Evolutionary conservation across 1,140 invertebrate genomes (phyloP).

Genomic region (Helicorthomorpha holstii): DNA sequence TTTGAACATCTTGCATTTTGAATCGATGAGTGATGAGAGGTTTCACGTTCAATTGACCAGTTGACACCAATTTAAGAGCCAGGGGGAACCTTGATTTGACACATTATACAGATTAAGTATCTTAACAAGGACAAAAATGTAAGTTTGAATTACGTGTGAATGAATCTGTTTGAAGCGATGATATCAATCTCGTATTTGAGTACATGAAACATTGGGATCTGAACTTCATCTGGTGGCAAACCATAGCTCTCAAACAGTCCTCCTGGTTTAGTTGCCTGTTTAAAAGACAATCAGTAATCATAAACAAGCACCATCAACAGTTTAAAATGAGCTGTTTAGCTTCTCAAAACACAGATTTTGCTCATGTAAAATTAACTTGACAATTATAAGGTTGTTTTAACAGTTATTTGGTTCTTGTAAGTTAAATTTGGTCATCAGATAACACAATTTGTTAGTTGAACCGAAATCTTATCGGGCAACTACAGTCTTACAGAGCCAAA

Average conservation of each 20-base stretch:
- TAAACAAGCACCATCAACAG: neutral
- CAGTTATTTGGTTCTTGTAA: no score
- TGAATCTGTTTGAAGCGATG: conserved; percentile 72
- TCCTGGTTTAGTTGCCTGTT: conserved; percentile 60
- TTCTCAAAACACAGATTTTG: neutral
- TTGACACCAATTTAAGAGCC: conserved; percentile 65
- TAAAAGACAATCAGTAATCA: neutral
- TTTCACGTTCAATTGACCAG: conserved; percentile 67
- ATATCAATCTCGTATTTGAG: conserved; percentile 74
- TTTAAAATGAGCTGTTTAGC: neutral
- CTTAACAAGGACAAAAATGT: neutral
- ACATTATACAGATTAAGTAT: no score
- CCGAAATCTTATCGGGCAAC: no score
- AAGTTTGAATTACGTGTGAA: conserved; percentile 2
- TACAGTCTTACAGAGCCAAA: no score
- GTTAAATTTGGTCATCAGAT: no score
- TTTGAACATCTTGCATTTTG: conserved; percentile 56
- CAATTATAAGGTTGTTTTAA: no score
- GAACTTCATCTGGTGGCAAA: conserved; percentile 56
- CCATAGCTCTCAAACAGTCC: conserved; percentile 72
- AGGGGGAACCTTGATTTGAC: conserved; percentile 71
- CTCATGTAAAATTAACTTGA: no score
- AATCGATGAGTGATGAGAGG: conserved; percentile 81
- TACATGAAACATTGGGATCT: conserved; percentile 62
- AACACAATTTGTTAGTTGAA: no score